These are phyloP conservation scores for Cyphomyrmex costatus DNA, from an alignment of 1,140 invertebrate species.

Conservation along the genomic window DNA sequence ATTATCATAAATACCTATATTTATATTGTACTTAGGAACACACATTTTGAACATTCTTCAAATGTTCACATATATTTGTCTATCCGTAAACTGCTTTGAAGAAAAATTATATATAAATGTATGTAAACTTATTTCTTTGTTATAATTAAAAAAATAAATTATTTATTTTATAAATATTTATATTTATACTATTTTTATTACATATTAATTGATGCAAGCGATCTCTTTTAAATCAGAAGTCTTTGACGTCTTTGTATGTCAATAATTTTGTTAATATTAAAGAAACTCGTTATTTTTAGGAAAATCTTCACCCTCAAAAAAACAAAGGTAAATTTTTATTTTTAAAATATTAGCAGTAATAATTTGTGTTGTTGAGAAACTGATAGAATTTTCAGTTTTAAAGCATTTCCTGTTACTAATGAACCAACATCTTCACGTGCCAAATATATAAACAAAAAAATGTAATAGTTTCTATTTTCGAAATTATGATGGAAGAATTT, in stretches of 20 bases:
- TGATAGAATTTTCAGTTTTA: background rate
- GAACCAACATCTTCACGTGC: background rate
- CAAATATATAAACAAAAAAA: background rate
- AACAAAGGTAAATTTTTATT: background rate
- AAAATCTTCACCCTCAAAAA: background rate
- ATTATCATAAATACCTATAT: conserved; percentile 17
- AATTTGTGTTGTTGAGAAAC: background rate
- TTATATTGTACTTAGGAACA: background rate
- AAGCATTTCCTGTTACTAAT: background rate
- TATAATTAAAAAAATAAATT: conserved; percentile 63
- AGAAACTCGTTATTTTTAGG: background rate
- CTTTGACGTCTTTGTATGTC: background rate
- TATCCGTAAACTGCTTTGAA: background rate
- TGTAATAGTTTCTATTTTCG: background rate
- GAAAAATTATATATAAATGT: background rate
- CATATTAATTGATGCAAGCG: background rate
- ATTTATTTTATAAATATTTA: no score
- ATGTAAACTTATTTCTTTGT: background rate
- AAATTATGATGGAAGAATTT: background rate
- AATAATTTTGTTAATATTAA: background rate
- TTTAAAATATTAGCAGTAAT: background rate
- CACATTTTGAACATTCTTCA: background rate
- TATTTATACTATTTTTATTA: conserved; percentile 49
- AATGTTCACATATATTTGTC: conserved; percentile 3
- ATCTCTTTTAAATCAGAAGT: background rate